Evolutionary conservation across 2,797 vertebrate species (phyloP), one percentile per base, ranked within the genome.

Genomic region (Syngnathus rostellatus): DNA sequence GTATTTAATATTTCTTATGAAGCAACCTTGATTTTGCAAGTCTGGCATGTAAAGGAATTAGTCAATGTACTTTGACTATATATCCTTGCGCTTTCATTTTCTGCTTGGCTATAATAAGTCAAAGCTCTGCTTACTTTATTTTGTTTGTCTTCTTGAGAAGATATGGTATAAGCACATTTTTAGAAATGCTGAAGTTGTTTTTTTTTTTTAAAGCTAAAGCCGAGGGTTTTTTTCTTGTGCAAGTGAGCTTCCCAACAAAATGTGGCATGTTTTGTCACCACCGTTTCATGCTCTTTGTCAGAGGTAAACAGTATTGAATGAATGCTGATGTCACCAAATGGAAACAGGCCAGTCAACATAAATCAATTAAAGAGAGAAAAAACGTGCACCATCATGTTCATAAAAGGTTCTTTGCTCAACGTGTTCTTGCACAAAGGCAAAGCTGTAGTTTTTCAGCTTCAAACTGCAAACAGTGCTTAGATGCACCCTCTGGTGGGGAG

Each of bases 401-500:
- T 31, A 58, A 55, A 14, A 55, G 50, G 69, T 65, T 73, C 50
- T 8, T 14, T 38, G 43, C 62, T 48, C 23, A 63, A 62, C 41
- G 17, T 46, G 41, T 31, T 41, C 41, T 31, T 21, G 43, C 41
- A 46, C 43, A 17, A 37, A 63, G 8, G 16, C 3, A 0, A 43
- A 61, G 11, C 38, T 8, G 39, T 60, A 10, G 12, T 40, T 21
- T 60, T 12, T 19, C 19, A 14, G 5, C 39, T 23, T 10, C 37
- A 60, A n/a, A 60, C 19, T 61, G 40, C 38, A 39, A 19, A 43
- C n/a, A n/a, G 57, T 31, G 8, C 66, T 64, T 84, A 87, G 81
- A 75, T 55, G 38, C 66, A 2, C 68, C 80, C 82, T 31, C 12
- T 51, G 50, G 50, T n/a, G 50, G 50, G n/a, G 50, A 21, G 53